Conservation (phyloP, 2,888 invertebrate genomes). For the Anticlea derivata region DNA sequence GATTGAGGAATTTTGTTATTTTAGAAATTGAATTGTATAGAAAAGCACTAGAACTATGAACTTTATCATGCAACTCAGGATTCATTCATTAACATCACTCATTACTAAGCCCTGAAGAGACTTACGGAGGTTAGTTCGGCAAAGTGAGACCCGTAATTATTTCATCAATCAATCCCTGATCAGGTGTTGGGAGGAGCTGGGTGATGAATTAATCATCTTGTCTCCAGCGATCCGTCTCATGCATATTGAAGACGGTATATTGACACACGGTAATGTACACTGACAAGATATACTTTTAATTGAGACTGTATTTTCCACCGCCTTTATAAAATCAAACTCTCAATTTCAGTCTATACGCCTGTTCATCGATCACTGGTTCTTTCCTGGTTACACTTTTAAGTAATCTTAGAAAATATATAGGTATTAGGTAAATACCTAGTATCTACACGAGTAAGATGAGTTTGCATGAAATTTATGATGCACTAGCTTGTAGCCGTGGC, state of each 20-base stretch:
- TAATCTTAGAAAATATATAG: no score
- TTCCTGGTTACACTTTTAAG: background rate
- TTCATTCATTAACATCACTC: no score
- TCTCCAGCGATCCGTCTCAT: constrained; percentile 20
- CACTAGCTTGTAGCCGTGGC: no score
- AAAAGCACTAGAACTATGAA: no score
- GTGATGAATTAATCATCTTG: constrained; percentile 23
- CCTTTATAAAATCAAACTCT: background rate
- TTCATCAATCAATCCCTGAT: constrained; percentile 25
- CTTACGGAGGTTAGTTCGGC: constrained; percentile 2
- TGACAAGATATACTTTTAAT: constrained; percentile 18
- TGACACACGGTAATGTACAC: constrained; percentile 18
- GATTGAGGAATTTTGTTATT: no score
- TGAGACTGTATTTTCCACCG: constrained; percentile 5
- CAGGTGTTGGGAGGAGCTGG: constrained; percentile 14
- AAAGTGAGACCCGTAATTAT: constrained; percentile 24
- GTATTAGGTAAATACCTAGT: no score
- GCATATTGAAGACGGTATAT: constrained; percentile 21
- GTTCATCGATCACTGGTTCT: background rate
- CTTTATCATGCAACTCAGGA: no score
- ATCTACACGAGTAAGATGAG: no score
- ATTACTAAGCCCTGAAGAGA: background rate
- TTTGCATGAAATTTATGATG: no score
- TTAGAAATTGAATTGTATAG: no score
- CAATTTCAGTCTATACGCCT: background rate